Conservation (phyloP, 2,113 vertebrate species). For the Solea solea region DNA sequence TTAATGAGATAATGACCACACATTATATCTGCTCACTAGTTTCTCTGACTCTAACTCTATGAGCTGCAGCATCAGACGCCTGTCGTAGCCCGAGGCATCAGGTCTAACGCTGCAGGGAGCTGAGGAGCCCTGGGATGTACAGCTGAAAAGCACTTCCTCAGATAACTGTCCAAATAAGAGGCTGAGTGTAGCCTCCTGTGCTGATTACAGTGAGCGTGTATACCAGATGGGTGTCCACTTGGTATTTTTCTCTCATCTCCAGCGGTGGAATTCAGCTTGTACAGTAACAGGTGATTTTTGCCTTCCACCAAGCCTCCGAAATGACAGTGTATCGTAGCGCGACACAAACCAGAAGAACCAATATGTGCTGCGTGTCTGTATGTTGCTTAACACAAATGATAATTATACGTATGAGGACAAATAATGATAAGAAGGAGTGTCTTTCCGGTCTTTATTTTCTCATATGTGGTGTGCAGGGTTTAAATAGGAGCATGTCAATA, state of each 20-base stretch:
- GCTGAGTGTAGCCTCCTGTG: slow-evolving; percentile 19
- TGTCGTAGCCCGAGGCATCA: slow-evolving; percentile 26
- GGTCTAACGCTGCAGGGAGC: slow-evolving; percentile 29
- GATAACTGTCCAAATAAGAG: slow-evolving; percentile 63
- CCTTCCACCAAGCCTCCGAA: slow-evolving; percentile 47
- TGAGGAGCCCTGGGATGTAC: slow-evolving; percentile 13
- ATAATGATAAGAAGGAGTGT: background rate
- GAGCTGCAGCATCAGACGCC: too few species aligned
- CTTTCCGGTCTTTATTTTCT: background rate
- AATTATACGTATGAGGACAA: slow-evolving; percentile 22
- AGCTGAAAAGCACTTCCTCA: slow-evolving; percentile 65
- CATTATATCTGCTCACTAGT: background rate
- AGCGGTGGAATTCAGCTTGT: slow-evolving; percentile 31
- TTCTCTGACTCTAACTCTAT: background rate
- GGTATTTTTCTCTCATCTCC: slow-evolving; percentile 30
- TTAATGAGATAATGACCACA: too few species aligned
- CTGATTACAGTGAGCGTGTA: slow-evolving; percentile 69
- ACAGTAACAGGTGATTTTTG: slow-evolving; percentile 33
- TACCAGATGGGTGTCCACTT: slow-evolving; percentile 57
- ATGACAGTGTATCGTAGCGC: slow-evolving; percentile 45
- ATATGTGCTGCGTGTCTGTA: slow-evolving; percentile 9
- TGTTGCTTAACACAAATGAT: slow-evolving; percentile 25
- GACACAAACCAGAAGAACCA: background rate
- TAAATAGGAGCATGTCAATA: background rate
- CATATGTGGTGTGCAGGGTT: background rate